These are phyloP conservation scores for Homarus americanus DNA, from an alignment of 1,140 invertebrate species.

Conservation along the genomic window DNA sequence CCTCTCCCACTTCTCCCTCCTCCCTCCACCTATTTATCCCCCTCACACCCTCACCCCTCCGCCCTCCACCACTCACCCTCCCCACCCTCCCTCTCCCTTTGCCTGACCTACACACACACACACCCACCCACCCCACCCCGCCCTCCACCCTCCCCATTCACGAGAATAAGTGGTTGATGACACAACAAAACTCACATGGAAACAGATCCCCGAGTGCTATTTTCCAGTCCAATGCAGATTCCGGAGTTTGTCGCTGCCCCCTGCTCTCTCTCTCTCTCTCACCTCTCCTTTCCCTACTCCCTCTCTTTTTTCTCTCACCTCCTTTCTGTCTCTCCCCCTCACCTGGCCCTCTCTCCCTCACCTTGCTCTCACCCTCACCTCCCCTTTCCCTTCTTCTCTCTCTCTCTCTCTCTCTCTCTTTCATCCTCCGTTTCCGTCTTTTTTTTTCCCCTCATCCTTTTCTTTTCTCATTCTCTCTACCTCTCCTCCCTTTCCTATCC, in stretches of 20 bases:
- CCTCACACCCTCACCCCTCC: too few relatives aligned
- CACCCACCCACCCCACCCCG: too few relatives aligned
- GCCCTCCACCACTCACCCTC: too few relatives aligned
- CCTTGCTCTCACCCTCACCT: neutral
- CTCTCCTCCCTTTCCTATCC: too few relatives aligned
- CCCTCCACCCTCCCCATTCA: neutral
- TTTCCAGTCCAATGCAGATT: constrained; percentile 3
- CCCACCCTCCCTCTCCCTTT: too few relatives aligned
- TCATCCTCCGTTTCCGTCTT: too few relatives aligned
- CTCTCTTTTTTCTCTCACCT: neutral
- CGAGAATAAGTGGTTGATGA: neutral
- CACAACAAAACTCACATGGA: constrained; percentile 3
- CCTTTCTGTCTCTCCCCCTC: neutral
- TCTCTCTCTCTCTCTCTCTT: constrained; percentile 1
- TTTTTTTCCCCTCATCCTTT: too few relatives aligned
- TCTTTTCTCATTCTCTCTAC: too few relatives aligned
- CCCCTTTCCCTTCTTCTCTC: neutral
- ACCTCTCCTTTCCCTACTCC: too few relatives aligned
- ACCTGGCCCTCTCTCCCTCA: neutral
- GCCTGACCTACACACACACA: too few relatives aligned
- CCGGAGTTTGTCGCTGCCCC: neutral
- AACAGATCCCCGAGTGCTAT: neutral
- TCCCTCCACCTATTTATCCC: too few relatives aligned
- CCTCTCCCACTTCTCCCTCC: too few relatives aligned
- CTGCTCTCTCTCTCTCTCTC: neutral